These are phyloP conservation scores for Sebastes paucispinis DNA, from an alignment of 2,797 vertebrate species.

Conservation along the genomic window DNA sequence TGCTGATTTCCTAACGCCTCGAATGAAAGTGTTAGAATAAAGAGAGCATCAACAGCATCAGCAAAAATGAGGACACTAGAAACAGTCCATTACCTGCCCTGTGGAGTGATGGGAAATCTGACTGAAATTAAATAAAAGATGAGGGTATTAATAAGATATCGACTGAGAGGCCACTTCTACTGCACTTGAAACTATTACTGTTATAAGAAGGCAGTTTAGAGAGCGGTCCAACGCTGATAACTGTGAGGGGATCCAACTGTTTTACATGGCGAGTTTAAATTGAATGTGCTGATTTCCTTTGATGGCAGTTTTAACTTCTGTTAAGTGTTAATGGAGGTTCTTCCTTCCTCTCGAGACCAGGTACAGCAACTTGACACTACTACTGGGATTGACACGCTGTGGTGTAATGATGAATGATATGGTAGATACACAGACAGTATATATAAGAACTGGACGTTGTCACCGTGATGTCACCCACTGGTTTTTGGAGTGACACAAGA, in stretches of 20 bases:
- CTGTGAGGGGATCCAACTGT: not conserved
- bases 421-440: not conserved
- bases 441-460: no score
- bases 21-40: not conserved
- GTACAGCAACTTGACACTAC: not conserved
- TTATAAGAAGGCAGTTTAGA: not conserved
- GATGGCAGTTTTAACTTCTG: not conserved
- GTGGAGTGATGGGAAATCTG: not conserved
- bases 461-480: no score
- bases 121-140: not conserved
- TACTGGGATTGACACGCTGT: not conserved
- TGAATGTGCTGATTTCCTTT: not conserved
- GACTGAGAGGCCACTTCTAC: not conserved
- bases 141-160: conserved; percentile 15
- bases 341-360: not conserved
- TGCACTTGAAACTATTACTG: not conserved
- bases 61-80: not conserved
- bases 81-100: not conserved
- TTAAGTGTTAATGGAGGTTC: not conserved
- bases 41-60: not conserved
- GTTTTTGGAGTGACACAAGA: no score
- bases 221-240: not conserved
- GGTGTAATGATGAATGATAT: not conserved
- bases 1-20: not conserved
- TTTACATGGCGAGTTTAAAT: not conserved